Evolutionary conservation across 2,888 invertebrate genomes (phyloP).

Genomic region (Leptinotarsa haldemani): DNA sequence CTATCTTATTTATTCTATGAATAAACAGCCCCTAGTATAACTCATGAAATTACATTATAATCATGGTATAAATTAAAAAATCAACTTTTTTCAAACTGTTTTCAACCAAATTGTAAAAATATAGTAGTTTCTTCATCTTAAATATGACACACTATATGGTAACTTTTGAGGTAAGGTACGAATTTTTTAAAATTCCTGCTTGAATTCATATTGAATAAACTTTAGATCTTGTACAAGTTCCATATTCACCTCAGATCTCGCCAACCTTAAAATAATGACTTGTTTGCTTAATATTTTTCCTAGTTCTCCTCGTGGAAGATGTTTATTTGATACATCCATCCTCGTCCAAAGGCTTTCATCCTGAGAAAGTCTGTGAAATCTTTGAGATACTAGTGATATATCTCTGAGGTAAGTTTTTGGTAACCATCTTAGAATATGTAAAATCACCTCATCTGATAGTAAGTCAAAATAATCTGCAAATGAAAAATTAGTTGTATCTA

Average conservation of each 20-base stretch:
- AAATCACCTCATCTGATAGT: constrained; percentile 88
- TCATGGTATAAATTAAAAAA: too few relatives aligned
- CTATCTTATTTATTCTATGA: too few relatives aligned
- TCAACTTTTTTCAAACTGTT: too few relatives aligned
- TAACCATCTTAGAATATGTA: constrained; percentile 85
- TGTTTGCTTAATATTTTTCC: constrained; percentile 82
- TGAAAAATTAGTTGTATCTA: constrained; percentile 34
- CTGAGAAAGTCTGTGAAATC: constrained; percentile 82
- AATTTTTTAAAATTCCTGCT: too few relatives aligned
- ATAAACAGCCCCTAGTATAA: too few relatives aligned
- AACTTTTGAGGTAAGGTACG: too few relatives aligned
- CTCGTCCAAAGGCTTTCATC: constrained; percentile 91
- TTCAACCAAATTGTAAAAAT: too few relatives aligned
- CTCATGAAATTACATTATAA: too few relatives aligned
- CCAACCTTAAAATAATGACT: constrained; percentile 80
- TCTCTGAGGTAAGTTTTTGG: constrained; percentile 80
- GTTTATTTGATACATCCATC: constrained; percentile 81
- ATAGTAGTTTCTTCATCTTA: too few relatives aligned
- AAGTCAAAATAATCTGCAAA: constrained; percentile 76
- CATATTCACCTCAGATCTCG: constrained; percentile 79
- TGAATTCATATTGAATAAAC: too few relatives aligned
- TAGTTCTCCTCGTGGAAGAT: constrained; percentile 75
- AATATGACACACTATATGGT: too few relatives aligned
- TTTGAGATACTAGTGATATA: constrained; percentile 79
- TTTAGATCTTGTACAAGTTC: background rate